A percentile compares a stretch with the other conserved stretches of the same genome.
Conservation (phyloP, 2,888 invertebrate species). For the Pharmacophagus antenor region DNA sequence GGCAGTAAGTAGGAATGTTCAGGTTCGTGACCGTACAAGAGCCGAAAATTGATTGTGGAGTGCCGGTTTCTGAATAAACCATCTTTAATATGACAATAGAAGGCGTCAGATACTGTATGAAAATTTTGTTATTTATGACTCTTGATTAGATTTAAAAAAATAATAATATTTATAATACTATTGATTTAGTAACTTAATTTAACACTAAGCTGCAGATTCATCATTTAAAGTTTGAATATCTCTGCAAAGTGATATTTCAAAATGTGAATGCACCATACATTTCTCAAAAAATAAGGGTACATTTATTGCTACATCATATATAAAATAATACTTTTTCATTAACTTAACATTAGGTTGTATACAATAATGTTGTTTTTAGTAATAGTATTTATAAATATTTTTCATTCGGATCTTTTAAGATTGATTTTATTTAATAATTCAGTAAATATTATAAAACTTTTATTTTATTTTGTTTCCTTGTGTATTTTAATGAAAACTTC, state of each 20-base stretch:
- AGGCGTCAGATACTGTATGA: conserved; percentile 17
- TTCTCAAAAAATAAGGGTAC: background rate
- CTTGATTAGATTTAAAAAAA: background rate
- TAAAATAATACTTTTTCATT: background rate
- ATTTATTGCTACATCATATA: background rate
- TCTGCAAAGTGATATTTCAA: background rate
- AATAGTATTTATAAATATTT: conserved; percentile 46
- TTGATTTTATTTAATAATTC: background rate
- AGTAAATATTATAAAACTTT: background rate
- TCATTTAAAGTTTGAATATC: background rate
- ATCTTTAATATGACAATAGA: conserved; percentile 33
- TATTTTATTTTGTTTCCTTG: no score
- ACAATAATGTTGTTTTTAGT: conserved; percentile 44
- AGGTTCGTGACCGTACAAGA: conserved; percentile 61
- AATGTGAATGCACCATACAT: background rate
- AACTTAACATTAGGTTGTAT: conserved; percentile 40
- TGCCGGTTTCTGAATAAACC: conserved; percentile 46
- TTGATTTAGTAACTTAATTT: background rate
- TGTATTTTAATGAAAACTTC: no score
- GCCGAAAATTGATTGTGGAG: conserved; percentile 67
- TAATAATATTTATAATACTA: background rate
- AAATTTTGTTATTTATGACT: background rate
- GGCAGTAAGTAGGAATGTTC: conserved; percentile 58
- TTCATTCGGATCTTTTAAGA: conserved; percentile 34
- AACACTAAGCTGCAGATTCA: background rate